A percentile compares a stretch with the other conserved stretches of the same genome.
Conservation (phyloP, 92 coral and sea anemone species). For the Plumapathes pennacea region DNA sequence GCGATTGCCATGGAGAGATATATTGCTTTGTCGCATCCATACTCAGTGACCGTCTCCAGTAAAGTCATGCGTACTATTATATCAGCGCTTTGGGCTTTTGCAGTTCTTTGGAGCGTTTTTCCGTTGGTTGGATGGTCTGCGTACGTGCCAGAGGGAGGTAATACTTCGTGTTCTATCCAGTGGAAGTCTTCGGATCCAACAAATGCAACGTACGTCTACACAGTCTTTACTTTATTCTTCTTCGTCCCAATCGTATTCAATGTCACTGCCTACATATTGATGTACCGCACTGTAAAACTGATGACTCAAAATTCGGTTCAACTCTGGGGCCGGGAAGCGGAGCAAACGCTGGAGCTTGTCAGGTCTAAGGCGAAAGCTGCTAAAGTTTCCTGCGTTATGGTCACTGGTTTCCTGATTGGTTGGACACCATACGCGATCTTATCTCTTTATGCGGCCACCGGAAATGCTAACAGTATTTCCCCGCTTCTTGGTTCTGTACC, state of each 20-base stretch:
- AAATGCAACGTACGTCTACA: conserved; percentile 3
- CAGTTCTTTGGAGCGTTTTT: conserved; percentile 36
- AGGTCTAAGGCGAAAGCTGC: conserved; percentile 23
- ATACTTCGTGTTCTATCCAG: conserved; percentile 17
- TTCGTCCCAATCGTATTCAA: conserved; percentile 12
- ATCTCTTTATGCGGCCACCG: conserved; percentile 30
- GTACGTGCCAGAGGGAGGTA: conserved; percentile 31
- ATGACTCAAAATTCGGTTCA: conserved; percentile 23
- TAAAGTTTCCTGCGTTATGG: conserved; percentile 28
- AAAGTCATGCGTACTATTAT: neutral
- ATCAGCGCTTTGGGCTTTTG: conserved; percentile 27
- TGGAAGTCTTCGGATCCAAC: conserved; percentile 28
- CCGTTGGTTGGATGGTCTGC: conserved; percentile 59
- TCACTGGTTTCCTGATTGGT: conserved; percentile 34
- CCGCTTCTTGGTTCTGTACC: conserved; percentile 11
- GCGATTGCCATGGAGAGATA: conserved; percentile 40
- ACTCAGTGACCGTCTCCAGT: neutral
- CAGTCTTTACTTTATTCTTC: conserved; percentile 36
- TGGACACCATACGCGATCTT: conserved; percentile 56
- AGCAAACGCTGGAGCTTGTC: conserved; percentile 22
- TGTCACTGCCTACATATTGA: conserved; percentile 15
- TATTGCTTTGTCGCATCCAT: neutral
- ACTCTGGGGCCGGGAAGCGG: conserved; percentile 32
- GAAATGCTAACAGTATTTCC: conserved; percentile 1
- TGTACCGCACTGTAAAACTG: conserved; percentile 19